Conservation (phyloP, 23 tunicate species). For the Styela clava region DNA sequence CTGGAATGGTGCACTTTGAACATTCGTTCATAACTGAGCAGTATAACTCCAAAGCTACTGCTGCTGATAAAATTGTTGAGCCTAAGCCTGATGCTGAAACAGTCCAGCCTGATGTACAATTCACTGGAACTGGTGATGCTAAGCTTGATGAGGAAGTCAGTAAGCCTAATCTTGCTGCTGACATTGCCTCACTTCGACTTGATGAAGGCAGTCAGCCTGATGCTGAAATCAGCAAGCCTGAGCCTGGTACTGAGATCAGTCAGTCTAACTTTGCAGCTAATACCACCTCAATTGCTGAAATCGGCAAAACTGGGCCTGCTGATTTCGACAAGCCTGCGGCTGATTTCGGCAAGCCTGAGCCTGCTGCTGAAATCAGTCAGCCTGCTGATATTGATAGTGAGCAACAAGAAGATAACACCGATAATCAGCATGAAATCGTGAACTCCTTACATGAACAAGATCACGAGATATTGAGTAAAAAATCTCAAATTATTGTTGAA, state of each 20-base stretch:
- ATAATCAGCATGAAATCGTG: background rate
- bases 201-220: background rate
- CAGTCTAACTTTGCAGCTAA: background rate
- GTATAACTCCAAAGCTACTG: too few relatives aligned
- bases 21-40: too few relatives aligned
- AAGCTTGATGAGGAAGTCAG: background rate
- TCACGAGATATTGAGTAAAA: background rate
- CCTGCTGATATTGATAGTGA: background rate
- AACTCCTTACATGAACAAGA: background rate
- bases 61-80: background rate
- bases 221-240: background rate
- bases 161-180: background rate
- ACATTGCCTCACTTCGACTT: too few relatives aligned
- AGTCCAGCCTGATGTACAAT: background rate
- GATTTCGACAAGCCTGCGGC: background rate
- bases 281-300: too few relatives aligned
- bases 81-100: background rate
- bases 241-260: background rate
- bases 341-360: background rate
- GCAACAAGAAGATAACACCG: background rate
- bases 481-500: background rate
- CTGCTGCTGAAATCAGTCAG: background rate
- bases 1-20: conserved; percentile 20
- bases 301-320: background rate
- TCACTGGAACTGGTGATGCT: too few relatives aligned